Evolutionary conservation across 1,140 invertebrate genomes (phyloP), one percentile per base, ranked within the genome.

Genomic region (Penaeus vannamei): DNA sequence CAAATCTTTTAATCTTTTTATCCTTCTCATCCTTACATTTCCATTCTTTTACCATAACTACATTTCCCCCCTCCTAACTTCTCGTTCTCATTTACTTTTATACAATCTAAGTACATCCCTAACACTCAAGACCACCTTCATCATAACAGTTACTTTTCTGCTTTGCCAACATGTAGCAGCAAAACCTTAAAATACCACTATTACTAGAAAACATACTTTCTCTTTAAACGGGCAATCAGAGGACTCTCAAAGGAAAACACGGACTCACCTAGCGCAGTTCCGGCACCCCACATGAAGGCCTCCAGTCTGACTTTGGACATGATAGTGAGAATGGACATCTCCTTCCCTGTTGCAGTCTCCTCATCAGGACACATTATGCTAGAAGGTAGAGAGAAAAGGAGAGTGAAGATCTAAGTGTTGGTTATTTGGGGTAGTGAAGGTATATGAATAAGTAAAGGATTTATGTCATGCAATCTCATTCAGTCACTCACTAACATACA

Each of bases 271-370:
- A 99, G 94, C 0, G 99, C 99, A 2, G 99, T 99, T 12, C 99
- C 99, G 80, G 97, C 96, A 26, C 99, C 98, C 99, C 99, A 99
- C 94, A 99, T 96, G 94, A 99, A 97, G 2, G 98, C 97, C 94
- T 99, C 99, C 64, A 99, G 93, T n/a, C 97, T 95, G 20, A 99
- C 98, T 94, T 99, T 99, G 46, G 96, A 95, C 96, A 99, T 98
- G 89, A 99, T 99, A 90, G 96, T 96, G 95, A 94, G 95, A 94
- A 98, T 92, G 95, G 94, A 93, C 72, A 94, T 92, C 36, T 86
- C 85, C 5, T 85, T 90, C 66, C 64, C 82, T n/a, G 22, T 66
- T 5, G 32, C 26, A 0, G 53, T 36, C 23, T 81, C 91, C 17
- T 90, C 90, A 61, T 92, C 92, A 42, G 93, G 93, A 92, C 93